Evolutionary conservation across 1,140 invertebrate genomes (phyloP).

Genomic region (Apis laboriosa): DNA sequence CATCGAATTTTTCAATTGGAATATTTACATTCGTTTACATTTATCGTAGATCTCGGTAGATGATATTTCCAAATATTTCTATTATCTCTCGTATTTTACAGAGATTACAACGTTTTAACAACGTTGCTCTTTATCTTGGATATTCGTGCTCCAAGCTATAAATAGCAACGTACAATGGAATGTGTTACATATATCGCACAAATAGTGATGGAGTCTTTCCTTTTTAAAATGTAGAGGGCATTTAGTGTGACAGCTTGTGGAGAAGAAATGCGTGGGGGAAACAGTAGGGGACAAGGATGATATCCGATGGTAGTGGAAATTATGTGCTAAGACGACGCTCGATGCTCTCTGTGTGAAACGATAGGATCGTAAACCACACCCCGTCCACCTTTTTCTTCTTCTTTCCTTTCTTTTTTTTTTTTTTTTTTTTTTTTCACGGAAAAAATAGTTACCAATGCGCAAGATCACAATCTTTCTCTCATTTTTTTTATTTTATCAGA

Average conservation of each 20-base stretch:
- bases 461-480: conserved; percentile 23
- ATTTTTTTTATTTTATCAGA: not conserved
- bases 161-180: not conserved
- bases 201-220: no score
- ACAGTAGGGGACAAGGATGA: conserved; percentile 51
- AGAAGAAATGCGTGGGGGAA: conserved; percentile 35
- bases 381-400: not conserved
- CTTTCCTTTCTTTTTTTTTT: not conserved
- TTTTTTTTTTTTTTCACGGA: conserved; percentile 3
- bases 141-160: not conserved
- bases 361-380: conserved; percentile 42
- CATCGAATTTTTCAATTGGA: no score
- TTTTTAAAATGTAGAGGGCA: not conserved
- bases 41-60: no score
- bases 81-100: no score
- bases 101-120: no score
- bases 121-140: no score
- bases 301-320: conserved; percentile 39
- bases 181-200: not conserved
- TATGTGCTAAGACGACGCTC: conserved; percentile 40
- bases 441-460: conserved; percentile 27
- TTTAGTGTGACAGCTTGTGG: conserved; percentile 4
- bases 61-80: no score
- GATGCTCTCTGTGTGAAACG: conserved; percentile 44
- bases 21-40: no score